These are phyloP conservation scores for Cephonodes hylas DNA, from an alignment of 2,888 invertebrate species.

Conservation along the genomic window DNA sequence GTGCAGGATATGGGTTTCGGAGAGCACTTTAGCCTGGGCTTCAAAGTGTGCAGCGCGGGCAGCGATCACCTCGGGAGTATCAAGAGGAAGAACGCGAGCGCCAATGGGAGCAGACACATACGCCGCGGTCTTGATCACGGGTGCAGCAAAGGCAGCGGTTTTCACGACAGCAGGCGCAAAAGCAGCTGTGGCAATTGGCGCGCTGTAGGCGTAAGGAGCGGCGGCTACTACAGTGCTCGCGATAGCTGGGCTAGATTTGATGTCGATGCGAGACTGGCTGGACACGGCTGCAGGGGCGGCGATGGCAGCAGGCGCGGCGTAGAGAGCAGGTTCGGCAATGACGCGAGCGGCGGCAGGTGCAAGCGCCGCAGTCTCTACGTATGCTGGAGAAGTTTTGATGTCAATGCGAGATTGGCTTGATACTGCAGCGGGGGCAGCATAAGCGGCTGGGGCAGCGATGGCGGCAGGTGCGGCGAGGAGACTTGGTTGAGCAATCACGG, in stretches of 20 bases:
- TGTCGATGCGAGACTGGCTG: slow-evolving; percentile 61
- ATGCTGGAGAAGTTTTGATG: slow-evolving; percentile 56
- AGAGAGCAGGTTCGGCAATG: slow-evolving; percentile 24
- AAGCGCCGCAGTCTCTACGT: slow-evolving; percentile 44
- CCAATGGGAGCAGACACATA: slow-evolving; percentile 33
- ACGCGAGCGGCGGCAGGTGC: slow-evolving; percentile 21
- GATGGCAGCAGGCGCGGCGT: slow-evolving; percentile 30
- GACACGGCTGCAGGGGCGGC: slow-evolving; percentile 54
- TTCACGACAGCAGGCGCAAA: slow-evolving; percentile 34
- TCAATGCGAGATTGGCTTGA: slow-evolving; percentile 48
- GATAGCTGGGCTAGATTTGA: slow-evolving; percentile 62
- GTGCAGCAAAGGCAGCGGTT: slow-evolving; percentile 28
- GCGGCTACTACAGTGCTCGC: slow-evolving; percentile 48
- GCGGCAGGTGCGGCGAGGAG: slow-evolving; percentile 16
- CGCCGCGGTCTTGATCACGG: slow-evolving; percentile 33
- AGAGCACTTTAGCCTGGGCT: slow-evolving; percentile 50
- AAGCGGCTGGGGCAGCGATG: neutral
- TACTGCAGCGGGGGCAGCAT: neutral
- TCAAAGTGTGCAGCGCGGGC: slow-evolving; percentile 67
- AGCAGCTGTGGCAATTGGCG: slow-evolving; percentile 42
- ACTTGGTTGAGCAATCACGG: slow-evolving; percentile 46
- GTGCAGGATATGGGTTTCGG: slow-evolving; percentile 58
- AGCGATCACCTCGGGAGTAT: slow-evolving; percentile 66
- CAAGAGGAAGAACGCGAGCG: slow-evolving; percentile 53
- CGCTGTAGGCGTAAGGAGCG: slow-evolving; percentile 46